A percentile compares a stretch with the other conserved stretches of the same genome.
These are phyloP conservation scores for Phocides pigmalion DNA, from an alignment of 1,140 invertebrate species.

Conservation along the genomic window DNA sequence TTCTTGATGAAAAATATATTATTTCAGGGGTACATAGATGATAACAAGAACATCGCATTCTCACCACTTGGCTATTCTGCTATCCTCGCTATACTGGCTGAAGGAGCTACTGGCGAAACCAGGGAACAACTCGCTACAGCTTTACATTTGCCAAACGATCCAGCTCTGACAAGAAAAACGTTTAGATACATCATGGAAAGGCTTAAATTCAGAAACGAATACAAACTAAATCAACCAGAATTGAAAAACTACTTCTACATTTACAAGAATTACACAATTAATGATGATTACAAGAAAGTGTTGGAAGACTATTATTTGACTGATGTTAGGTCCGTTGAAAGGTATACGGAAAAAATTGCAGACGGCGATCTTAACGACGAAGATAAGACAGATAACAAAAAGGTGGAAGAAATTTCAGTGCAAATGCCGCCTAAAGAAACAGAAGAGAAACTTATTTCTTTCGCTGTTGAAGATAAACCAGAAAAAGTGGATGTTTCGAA, in stretches of 20 bases:
- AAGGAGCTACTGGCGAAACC: constrained; percentile 85
- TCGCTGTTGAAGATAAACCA: constrained; percentile 79
- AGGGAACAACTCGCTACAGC: constrained; percentile 83
- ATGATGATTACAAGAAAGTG: constrained; percentile 84
- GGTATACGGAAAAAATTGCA: constrained; percentile 69
- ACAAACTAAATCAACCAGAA: constrained; percentile 83
- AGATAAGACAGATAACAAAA: constrained; percentile 54
- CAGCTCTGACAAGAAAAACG: constrained; percentile 70
- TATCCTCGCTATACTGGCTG: constrained; percentile 85
- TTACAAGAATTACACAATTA: constrained; percentile 86
- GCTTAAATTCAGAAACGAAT: constrained; percentile 83
- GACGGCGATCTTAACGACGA: constrained; percentile 55
- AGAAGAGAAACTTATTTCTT: constrained; percentile 76
- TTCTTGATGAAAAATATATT: constrained; percentile 13
- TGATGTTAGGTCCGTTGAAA: constrained; percentile 84
- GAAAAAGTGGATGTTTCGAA: constrained; percentile 70
- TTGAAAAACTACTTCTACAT: constrained; percentile 87
- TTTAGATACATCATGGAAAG: constrained; percentile 81
- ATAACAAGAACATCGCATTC: constrained; percentile 85
- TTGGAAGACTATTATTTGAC: constrained; percentile 85
- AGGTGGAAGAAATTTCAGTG: constrained; percentile 76
- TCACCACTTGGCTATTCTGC: constrained; percentile 86
- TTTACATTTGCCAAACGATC: constrained; percentile 84
- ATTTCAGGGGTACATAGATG: constrained; percentile 83
- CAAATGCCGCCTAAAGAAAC: constrained; percentile 57